Conservation (phyloP, 2,888 invertebrate genomes). For the Phlogophora meticulosa region DNA sequence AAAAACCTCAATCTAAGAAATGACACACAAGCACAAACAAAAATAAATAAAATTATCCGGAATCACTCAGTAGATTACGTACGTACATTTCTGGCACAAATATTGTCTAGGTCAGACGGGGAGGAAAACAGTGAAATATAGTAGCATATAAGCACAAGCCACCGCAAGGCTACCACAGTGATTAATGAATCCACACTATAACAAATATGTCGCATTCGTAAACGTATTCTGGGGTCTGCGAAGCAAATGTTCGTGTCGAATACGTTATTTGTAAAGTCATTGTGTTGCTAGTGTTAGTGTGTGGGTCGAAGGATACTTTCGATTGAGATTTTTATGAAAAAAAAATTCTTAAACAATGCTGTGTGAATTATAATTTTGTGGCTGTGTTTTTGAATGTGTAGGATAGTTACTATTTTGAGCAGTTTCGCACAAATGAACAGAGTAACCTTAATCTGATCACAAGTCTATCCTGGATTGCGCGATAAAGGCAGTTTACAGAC, state of each 20-base stretch:
- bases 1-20: slow-evolving; percentile 39
- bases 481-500: no score
- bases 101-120: slow-evolving; percentile 70
- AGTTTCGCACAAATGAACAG: no score
- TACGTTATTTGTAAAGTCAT: slow-evolving; percentile 61
- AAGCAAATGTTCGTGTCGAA: slow-evolving; percentile 58
- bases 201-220: slow-evolving; percentile 78
- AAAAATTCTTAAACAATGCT: neutral
- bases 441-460: no score
- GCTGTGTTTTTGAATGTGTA: no score
- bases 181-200: slow-evolving; percentile 83
- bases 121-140: slow-evolving; percentile 73
- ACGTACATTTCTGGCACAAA: slow-evolving; percentile 76
- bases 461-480: no score
- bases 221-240: slow-evolving; percentile 64
- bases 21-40: slow-evolving; percentile 40
- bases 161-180: slow-evolving; percentile 71
- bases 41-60: slow-evolving; percentile 74
- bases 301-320: slow-evolving; percentile 22
- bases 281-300: slow-evolving; percentile 27
- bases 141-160: slow-evolving; percentile 68
- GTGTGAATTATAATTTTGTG: neutral
- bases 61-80: slow-evolving; percentile 80
- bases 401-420: no score
- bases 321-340: neutral